A percentile compares a stretch with the other conserved stretches of the same genome.
Conservation (phyloP, 2,797 vertebrate genomes). For the Enteromius thamalakanensis region DNA sequence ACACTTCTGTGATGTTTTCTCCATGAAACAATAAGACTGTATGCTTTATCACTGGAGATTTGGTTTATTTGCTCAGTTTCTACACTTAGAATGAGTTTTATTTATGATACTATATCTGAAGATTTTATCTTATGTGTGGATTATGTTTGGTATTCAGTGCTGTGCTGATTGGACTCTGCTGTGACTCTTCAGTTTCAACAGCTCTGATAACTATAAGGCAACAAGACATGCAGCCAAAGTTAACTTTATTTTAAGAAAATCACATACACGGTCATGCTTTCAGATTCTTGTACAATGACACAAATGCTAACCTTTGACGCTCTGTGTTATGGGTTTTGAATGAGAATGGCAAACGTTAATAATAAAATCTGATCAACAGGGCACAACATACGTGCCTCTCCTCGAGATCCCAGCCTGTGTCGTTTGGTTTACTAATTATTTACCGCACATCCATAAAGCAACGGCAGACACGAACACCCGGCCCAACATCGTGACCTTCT, state of each 20-base stretch:
- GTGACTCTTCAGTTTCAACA: not conserved
- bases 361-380: constrained; percentile 16
- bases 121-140: not conserved
- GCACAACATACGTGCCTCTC: constrained; percentile 44
- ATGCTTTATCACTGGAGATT: not conserved
- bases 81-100: not conserved
- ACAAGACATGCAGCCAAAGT: not conserved
- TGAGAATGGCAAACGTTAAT: not conserved
- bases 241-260: constrained; percentile 1
- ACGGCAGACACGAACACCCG: constrained; percentile 66
- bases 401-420: constrained; percentile 57
- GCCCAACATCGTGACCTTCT: constrained; percentile 57
- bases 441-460: constrained; percentile 61
- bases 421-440: constrained; percentile 78
- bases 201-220: not conserved
- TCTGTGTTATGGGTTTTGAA: not conserved
- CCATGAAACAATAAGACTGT: not conserved
- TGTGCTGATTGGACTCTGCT: not conserved
- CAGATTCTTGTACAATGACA: not conserved
- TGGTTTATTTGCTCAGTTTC: not conserved
- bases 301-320: not conserved
- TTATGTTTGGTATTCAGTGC: not conserved
- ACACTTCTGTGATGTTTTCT: not conserved
- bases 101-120: not conserved
- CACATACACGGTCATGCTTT: not conserved